Base-by-base conservation (phyloP, 1,140 invertebrate genomes). In the Cotesia chilonis region DNA sequence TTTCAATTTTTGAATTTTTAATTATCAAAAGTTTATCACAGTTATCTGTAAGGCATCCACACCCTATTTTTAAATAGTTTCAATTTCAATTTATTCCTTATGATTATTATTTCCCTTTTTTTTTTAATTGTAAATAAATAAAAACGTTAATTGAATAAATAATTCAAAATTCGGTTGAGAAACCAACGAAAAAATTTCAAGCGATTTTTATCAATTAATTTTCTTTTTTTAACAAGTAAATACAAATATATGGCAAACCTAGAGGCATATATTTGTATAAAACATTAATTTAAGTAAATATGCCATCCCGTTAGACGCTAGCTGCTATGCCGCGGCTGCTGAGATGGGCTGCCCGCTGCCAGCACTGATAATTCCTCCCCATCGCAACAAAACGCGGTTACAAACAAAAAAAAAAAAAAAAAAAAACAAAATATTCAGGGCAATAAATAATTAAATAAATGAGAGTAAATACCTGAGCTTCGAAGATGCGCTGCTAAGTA, bases 291-390 rank as follows among this genome's bases (percentile, higher is more conserved):
- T 60, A 47, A 75, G 68, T 28, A 66, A 70, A 75, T 68, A 75
- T 74, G 76, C 73, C 75, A 77, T 78, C 77, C 77, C 75, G 78
- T 82, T 85, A 85, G 81, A 82, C 76, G 80, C 78, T 81, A 84
- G 83, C 81, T 84, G 82, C 81, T 83, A 85, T 83, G 81, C 81
- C 79, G 82, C 81, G 82, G 80, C 83, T 84, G 82, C 78, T 81
- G 77, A 81, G 79, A 85, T 82, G 79, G 80, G 78, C 81, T 86
- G 83, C 81, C 78, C 80, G 81, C 81, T 85, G 83, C 81, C 80
- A 83, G 72, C 80, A 85, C 80, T 83, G 83, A 86, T 83, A 81
- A 83, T 80, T 75, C 75, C 68, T 61, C 52, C 54, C 71, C 75
- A 54, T 55, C 10, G 5, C 10, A 47, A 28, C 28, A 28, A 28